A percentile compares a stretch with the other conserved stretches of the same genome.
Conservation (phyloP, 2,888 invertebrate species). For the Drosophila parthenogenetica region DNA sequence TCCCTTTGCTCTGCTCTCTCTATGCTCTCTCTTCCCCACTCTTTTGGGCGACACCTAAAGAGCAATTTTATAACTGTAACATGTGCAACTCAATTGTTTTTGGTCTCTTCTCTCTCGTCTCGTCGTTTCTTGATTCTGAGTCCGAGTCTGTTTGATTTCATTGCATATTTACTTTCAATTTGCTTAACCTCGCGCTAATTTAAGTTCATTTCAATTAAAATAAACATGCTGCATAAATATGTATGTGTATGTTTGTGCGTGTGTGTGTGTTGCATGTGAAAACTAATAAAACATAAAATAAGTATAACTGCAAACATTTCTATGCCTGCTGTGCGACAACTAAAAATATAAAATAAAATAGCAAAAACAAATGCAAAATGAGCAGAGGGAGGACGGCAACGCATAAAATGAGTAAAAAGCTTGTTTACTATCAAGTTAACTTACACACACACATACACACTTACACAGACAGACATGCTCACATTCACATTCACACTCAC, state of each 20-base stretch:
- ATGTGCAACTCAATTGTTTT: neutral
- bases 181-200: conserved; percentile 84
- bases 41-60: no score
- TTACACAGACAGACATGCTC: conserved; percentile 5
- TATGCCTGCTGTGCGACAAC: conserved; percentile 49
- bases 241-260: conserved; percentile 6
- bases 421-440: conserved; percentile 71
- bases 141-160: conserved; percentile 25
- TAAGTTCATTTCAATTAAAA: conserved; percentile 84
- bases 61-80: conserved; percentile 16
- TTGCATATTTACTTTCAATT: conserved; percentile 82
- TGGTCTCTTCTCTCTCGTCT: conserved; percentile 4
- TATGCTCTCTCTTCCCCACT: neutral
- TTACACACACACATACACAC: conserved; percentile 41
- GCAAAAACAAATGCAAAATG: conserved; percentile 63
- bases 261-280: conserved; percentile 26
- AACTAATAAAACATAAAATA: conserved; percentile 39
- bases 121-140: conserved; percentile 3
- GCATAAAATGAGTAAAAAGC: conserved; percentile 53
- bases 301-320: conserved; percentile 45
- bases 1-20: conserved; percentile 3
- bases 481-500: conserved; percentile 13
- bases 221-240: conserved; percentile 34
- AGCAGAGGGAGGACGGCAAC: conserved; percentile 30
- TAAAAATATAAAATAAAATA: conserved; percentile 36